phyloP scores from a whole-genome alignment of 2,797 vertebrate genomes.

The Muraenolepis orangiensis region DNA sequence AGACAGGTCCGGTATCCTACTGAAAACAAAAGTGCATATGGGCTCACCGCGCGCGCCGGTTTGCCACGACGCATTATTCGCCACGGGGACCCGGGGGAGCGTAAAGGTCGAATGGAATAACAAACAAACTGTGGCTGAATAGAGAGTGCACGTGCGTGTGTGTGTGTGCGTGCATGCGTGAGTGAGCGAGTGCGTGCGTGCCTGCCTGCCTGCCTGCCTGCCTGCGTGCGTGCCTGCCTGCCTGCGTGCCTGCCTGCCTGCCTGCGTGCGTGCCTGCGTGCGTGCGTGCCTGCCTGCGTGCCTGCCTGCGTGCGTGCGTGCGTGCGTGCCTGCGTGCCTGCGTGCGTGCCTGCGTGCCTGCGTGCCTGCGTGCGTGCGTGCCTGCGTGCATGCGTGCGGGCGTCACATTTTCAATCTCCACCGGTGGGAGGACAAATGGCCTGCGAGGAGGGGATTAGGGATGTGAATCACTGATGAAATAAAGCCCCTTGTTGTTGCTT shows the following conservation, averaged over 20 bases:
- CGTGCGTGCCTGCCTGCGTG: too few relatives aligned
- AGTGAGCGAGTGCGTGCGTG: too few relatives aligned
- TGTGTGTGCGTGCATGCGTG: too few relatives aligned
- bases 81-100: constrained; percentile 54
- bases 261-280: too few relatives aligned
- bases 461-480: constrained; percentile 70
- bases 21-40: constrained; percentile 45
- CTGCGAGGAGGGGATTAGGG: constrained; percentile 69
- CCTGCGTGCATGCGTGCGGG: constrained; percentile 43
- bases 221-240: too few relatives aligned
- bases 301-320: too few relatives aligned
- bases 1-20: too few relatives aligned
- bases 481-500: constrained; percentile 70
- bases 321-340: too few relatives aligned
- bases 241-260: too few relatives aligned
- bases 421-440: constrained; percentile 71
- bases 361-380: too few relatives aligned
- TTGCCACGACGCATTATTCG: constrained; percentile 63
- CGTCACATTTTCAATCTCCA: constrained; percentile 71
- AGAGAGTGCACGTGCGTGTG: constrained; percentile 49
- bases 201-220: too few relatives aligned
- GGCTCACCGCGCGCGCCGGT: constrained; percentile 26
- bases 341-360: too few relatives aligned
- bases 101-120: constrained; percentile 61
- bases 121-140: constrained; percentile 62